phyloP scores from a whole-genome alignment of 2,113 vertebrate species.

The Collichthys lucidus region DNA sequence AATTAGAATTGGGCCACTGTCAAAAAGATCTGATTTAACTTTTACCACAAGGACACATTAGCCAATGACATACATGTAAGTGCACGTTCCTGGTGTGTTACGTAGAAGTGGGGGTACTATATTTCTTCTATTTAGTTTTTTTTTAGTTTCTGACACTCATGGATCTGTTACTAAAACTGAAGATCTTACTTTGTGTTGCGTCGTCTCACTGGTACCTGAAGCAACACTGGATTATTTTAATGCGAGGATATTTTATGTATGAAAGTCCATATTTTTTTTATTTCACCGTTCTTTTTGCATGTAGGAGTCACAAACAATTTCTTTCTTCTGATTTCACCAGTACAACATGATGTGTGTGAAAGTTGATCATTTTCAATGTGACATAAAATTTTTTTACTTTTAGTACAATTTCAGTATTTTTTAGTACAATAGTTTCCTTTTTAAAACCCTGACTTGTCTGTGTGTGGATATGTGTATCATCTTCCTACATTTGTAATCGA shows the following conservation, averaged over 20 bases:
- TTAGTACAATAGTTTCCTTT: background rate
- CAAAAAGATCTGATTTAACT: background rate
- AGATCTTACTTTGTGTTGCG: background rate
- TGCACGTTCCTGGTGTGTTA: no score
- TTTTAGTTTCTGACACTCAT: background rate
- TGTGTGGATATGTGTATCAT: background rate
- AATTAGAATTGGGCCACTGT: background rate
- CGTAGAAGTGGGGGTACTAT: no score
- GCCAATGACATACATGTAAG: no score
- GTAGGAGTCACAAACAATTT: background rate
- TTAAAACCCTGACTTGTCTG: background rate
- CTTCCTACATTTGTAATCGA: conserved; percentile 23
- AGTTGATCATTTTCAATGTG: background rate
- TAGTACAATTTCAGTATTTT: background rate
- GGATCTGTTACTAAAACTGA: background rate
- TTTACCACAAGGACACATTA: background rate
- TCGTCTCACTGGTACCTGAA: background rate
- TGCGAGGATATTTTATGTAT: background rate
- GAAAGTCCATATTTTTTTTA: background rate
- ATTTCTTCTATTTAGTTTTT: background rate
- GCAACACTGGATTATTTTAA: background rate
- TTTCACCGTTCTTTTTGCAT: background rate
- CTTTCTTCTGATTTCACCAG: background rate
- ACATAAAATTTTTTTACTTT: background rate
- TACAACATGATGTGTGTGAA: background rate